Evolutionary conservation across 2,888 invertebrate genomes (phyloP), one percentile per base, ranked within the genome.

Genomic region (Acronicta psi): DNA sequence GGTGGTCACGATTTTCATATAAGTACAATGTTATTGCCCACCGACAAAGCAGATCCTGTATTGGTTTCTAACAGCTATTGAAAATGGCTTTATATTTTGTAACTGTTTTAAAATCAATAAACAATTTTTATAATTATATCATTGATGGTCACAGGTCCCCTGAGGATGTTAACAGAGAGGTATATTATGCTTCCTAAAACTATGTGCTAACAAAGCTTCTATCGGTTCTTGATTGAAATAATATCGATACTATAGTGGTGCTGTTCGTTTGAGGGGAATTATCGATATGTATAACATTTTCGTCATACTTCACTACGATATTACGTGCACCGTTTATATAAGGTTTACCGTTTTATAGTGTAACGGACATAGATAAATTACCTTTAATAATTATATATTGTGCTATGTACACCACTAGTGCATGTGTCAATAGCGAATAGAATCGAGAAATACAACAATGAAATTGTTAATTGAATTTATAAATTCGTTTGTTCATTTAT

Each of bases 281-380:
- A 59, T 69, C 52, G 63, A 70, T 70, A 60, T 54, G 54, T 70
- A 51, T 64, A 46, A 67, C 47, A 64, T 67, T 59, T 65, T 75
- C 54, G 43, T 70, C 65, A 73, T 63, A 69, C 44, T 69, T 63
- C 69, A 75, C 70, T 60, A 75, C 53, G 58, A 66, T 64, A 61
- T 60, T 69, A 64, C 17, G 29, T 66, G 75, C 75, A 75, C 75
- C 38, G 34, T 61, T 59, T 72, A 51, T 64, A 40, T 71, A 73
- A 69, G 57, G 37, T 66, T 69, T 72, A 69, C 59, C 53, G 58
- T 59, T 73, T 65, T 66, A 73, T 66, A 73, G 60, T 54, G 20
- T 63, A 70, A 55, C 54, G 38, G 55, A 50, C 47, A 67, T 62
- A 63, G 55, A 59, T 57, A 51, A 45, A 59, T 41, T 58, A 71